Evolutionary conservation across 2,797 vertebrate species (phyloP).

Genomic region (Periparus ater): DNA sequence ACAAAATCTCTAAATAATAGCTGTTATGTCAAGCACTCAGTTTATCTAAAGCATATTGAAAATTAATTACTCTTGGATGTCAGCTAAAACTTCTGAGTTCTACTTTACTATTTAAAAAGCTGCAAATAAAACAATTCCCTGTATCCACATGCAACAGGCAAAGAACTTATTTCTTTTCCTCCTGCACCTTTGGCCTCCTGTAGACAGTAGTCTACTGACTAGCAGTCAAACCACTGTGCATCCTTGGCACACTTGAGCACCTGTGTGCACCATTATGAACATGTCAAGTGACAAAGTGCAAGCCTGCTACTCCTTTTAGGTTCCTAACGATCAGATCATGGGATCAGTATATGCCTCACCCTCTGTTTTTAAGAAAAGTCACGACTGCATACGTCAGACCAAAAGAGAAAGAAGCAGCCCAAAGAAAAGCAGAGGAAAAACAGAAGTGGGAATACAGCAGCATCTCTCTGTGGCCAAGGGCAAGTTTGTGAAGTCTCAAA

Average conservation of each 20-base stretch:
- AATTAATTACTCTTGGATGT: neutral
- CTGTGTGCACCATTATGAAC: neutral
- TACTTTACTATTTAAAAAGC: neutral
- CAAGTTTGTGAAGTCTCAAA: neutral
- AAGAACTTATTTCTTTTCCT: neutral
- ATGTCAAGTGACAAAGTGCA: neutral
- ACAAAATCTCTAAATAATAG: neutral
- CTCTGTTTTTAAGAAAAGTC: neutral
- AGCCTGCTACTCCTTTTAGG: neutral
- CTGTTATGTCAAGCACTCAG: neutral
- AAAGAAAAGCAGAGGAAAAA: neutral
- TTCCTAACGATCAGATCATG: neutral
- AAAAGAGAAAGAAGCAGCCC: neutral
- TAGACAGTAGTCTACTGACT: neutral
- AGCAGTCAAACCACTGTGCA: neutral
- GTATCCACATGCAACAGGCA: neutral
- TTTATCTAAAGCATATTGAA: neutral
- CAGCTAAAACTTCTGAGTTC: neutral
- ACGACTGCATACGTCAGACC: neutral
- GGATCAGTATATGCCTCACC: neutral
- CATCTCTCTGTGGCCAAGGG: neutral
- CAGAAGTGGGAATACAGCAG: neutral
- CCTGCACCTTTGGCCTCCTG: neutral
- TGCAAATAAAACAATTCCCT: neutral
- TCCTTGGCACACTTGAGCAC: accelerated